Evolutionary conservation across 1,140 invertebrate genomes (phyloP).

Genomic region (Penaeus chinensis): DNA sequence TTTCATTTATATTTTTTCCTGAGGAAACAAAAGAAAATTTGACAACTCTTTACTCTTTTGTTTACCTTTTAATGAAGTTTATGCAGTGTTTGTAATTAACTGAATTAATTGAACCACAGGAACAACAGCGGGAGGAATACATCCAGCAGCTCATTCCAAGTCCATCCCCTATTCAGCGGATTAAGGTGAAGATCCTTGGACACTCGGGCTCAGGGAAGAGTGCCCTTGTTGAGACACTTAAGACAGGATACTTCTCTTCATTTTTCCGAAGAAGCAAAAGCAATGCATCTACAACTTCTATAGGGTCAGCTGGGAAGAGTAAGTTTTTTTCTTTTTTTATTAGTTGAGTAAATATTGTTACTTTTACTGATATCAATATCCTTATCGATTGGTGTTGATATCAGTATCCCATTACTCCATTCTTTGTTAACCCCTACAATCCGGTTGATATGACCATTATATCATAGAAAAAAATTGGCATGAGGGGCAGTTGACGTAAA

Average conservation of each 20-base stretch:
- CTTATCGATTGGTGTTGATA: too few relatives aligned
- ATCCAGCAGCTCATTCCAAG: conserved; percentile 79
- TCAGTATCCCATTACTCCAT: too few relatives aligned
- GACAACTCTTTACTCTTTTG: not conserved
- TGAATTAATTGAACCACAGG: conserved; percentile 66
- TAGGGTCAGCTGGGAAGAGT: conserved; percentile 34
- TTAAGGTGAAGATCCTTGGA: conserved; percentile 83
- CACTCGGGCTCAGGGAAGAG: conserved; percentile 83
- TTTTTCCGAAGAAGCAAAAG: conserved; percentile 73
- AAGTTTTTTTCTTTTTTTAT: not conserved
- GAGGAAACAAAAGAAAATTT: too few relatives aligned
- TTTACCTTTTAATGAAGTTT: not conserved
- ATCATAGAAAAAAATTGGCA: too few relatives aligned
- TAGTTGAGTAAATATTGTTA: not conserved
- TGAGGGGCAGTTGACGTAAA: too few relatives aligned
- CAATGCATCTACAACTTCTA: conserved; percentile 44
- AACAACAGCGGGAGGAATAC: conserved; percentile 73
- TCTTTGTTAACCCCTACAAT: too few relatives aligned
- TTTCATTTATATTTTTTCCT: not conserved
- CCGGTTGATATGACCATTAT: too few relatives aligned
- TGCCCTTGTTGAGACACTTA: conserved; percentile 79
- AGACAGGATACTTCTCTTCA: conserved; percentile 77
- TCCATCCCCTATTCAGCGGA: conserved; percentile 75
- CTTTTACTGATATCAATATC: too few relatives aligned
- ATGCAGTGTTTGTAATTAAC: not conserved